Base-by-base conservation (phyloP, 2,797 vertebrate species). In the Adelosebastes latens region DNA sequence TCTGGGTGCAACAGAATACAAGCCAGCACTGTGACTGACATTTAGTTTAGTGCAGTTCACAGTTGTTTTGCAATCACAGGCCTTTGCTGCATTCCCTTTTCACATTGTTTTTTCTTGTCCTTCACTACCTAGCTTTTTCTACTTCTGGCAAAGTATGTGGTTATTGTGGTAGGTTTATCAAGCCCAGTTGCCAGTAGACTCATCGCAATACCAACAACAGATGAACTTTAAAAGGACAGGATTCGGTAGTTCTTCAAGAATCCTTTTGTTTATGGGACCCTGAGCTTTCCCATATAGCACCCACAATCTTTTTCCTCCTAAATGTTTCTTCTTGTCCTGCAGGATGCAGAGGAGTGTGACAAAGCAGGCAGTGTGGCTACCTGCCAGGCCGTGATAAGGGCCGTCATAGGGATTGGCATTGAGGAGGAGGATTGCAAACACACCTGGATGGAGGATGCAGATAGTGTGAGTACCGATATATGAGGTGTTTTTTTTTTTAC, bases 401-500 rank as follows among this genome's bases (percentile, higher is more conserved):
- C 98, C 0, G 98, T 99, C 80, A 99, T 99, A 3, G 99, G 98
- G 8, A 99, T 99, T 5, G 98, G 98, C 72, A 99, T 99, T 0
- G 98, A 99, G 83, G 98, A 99, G 16, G 99, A 99, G 73, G 99
- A 99, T 84, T 95, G 97, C 81, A 99, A 99, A 75, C 98, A 99
- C 87, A 99, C 99, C 39, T 99, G 99, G 99, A 99, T 99, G 99
- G 99, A 99, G 84, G 99, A 99, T 7, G 95, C 99, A 0, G 98
- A 99, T 84, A 99, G 99, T 46, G 98, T 99, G 90, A 86, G 97
- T 83, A 42, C 34, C 12, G 22, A 16, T 8, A 20, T 5, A 42
- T 22, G 3, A 1, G 2, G 56, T 14, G 1, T 0, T 20, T 2
- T 24, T 59, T 55, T 67, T 31, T 49, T 55, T 16, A 27, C 18